Evolutionary conservation across 2,888 invertebrate genomes (phyloP), one percentile per base, ranked within the genome.

Genomic region (Cremastinae sp.): DNA sequence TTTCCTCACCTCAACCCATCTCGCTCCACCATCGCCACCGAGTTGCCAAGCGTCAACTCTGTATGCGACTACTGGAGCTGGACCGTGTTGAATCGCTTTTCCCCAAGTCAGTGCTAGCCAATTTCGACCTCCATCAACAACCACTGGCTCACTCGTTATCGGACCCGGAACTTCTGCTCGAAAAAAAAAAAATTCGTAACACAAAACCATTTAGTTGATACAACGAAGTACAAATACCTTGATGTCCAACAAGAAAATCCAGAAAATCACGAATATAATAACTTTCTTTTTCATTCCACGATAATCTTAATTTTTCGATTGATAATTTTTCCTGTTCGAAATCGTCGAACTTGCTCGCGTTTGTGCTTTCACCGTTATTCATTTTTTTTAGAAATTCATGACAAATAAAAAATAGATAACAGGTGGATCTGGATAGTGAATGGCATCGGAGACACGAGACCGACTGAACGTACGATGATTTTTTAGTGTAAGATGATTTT

Each of bases 51-150:
- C 93, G 84, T 97, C 97, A 2, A 97, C 93, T 84, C 93, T 93
- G 90, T 96, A 97, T 0, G 96, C 96, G 28, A 95, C 91, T 1
- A 96, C 94, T 0, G 96, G 96, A 1, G 95, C 95, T 0, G 93
- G 92, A 58, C 94, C 94, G 18, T 91, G 91, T 74, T 92, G 91
- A 71, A 93, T 92, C 0, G 96, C 94, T 87, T 95, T 96, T 37
- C 93, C 93, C 97, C 97, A 97, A n/a, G 93, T 92, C 72, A 97
- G 90, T 0, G 96, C 95, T 59, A 96, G 91, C 94, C 96, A 96
- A 87, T 95, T 95, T 85, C 93, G 93, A 51, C 96, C 96, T n/a
- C 94, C 94, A 88, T 96, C 96, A n/a, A 94, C 92, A 20, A 95
- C 93, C 70, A 92, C 91, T 18, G 96, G 96, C 82, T 94, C 94